Evolutionary conservation across 2,888 invertebrate species (phyloP).

Genomic region (Dynastes grantii): DNA sequence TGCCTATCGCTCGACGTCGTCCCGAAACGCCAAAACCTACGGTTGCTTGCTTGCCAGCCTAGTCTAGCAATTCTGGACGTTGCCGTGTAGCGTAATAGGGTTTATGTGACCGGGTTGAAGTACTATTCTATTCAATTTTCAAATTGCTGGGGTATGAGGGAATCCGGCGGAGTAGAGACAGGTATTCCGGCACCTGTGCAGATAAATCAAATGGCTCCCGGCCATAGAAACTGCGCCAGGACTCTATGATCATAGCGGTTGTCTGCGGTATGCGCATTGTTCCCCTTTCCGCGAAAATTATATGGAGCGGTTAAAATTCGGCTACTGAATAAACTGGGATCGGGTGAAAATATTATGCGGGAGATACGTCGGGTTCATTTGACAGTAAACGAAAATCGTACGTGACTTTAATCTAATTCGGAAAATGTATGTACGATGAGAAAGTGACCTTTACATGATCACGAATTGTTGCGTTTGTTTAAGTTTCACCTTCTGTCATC

Average conservation of each 20-base stretch:
- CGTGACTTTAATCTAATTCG: too few species aligned
- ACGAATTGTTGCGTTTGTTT: too few species aligned
- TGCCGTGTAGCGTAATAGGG: neutral
- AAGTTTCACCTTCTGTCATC: too few species aligned
- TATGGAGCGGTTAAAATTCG: too few species aligned
- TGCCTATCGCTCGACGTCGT: neutral
- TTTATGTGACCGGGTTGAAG: neutral
- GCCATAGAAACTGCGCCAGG: constrained; percentile 40
- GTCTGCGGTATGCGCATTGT: constrained; percentile 31
- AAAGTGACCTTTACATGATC: too few species aligned
- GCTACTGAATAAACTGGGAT: too few species aligned
- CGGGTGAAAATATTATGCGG: too few species aligned
- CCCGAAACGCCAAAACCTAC: neutral
- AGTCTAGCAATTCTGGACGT: neutral
- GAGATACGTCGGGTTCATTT: too few species aligned
- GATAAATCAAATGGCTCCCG: constrained; percentile 31
- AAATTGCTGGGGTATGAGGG: constrained; percentile 13
- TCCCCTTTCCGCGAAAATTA: neutral
- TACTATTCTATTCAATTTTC: constrained; percentile 46
- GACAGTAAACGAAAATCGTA: too few species aligned
- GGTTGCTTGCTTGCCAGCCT: constrained; percentile 5
- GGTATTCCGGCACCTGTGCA: constrained; percentile 37
- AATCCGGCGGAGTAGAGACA: constrained; percentile 32
- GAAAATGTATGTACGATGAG: too few species aligned
- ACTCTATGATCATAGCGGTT: neutral